Base-by-base conservation (phyloP, 2,888 invertebrate species). In the Thymelicus sylvestris region DNA sequence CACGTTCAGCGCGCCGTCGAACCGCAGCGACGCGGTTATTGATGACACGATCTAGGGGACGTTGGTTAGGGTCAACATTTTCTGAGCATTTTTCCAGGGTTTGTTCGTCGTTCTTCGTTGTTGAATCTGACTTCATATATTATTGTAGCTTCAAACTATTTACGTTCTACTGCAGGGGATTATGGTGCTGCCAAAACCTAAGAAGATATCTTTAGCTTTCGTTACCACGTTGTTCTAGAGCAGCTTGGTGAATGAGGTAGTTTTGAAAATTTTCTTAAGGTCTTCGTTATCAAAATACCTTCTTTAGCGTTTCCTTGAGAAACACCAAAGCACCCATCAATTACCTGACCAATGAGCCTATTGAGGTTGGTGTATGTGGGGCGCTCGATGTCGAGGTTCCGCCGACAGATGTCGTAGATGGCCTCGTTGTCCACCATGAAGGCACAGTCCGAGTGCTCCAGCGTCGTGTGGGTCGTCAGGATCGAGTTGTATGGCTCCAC, bases 361-460 rank as follows among this genome's bases (percentile, higher is more conserved):
- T 98, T 98, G 72, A 98, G 94, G 87, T 98, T 98, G 76, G 97
- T 97, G 91, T 98, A 98, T 0, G 97, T 97, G 10, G 96, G 96
- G 41, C 98, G 94, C 82, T 97, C 97, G 82, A 97, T 97, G 88
- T 97, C 97, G 77, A 98, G 94, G 90, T 98, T 98, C 72, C 97
- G 94, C 55, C 97, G 95, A 90, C 98, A 98, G 89, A 98, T 98
- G 86, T 97, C 97, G 87, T 98, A 98, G 80, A 97, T 97, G 85
- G 95, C 97, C 89, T 95, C 97, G 86, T 98, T 98, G 93, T 98
- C 98, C n/a, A 97, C 97, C 97, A 97, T 97, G 90, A 98, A 98
- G 69, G 97, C 97, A 89, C 97, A 98, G 90, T 98, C 97, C 0
- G 97, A 97, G 91, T 98, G 98, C 87, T 96, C 96, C 79, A 96